Conservation (phyloP, 2,797 vertebrate genomes). For the Spea hammondii region DNA sequence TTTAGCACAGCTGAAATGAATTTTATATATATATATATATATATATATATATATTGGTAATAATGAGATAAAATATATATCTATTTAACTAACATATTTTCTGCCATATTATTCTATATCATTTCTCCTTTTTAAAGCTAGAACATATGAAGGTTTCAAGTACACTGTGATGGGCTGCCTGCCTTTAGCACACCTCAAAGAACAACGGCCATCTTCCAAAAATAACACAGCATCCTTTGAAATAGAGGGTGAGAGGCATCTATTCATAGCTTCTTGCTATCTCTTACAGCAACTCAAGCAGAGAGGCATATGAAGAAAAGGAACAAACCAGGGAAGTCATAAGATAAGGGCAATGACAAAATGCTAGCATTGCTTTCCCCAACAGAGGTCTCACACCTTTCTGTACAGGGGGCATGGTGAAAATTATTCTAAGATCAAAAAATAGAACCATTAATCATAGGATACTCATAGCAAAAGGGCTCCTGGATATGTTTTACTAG, state of each 20-base stretch:
- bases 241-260: constrained; percentile 3
- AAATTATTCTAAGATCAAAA: neutral
- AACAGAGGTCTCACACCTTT: neutral
- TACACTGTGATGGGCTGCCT: constrained; percentile 1
- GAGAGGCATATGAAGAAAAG: constrained; percentile 1
- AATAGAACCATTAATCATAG: neutral
- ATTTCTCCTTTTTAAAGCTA: neutral
- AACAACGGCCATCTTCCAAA: constrained; percentile 12
- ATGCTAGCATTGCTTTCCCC: neutral
- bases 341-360: neutral
- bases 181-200: constrained; percentile 1
- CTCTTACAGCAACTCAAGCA: constrained; percentile 1
- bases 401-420: neutral
- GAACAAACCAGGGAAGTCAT: neutral
- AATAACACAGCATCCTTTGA: constrained; percentile 20
- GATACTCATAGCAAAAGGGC: neutral
- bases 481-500: no score
- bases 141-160: constrained; percentile 49
- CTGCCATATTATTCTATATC: neutral
- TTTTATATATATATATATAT: no score
- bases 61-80: no score
- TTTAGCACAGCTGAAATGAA: neutral
- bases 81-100: no score
- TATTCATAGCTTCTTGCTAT: constrained; percentile 10
- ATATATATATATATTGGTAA: no score